phyloP scores from a whole-genome alignment of 2,888 invertebrate species.

The Ecdyonurus torrentis region DNA sequence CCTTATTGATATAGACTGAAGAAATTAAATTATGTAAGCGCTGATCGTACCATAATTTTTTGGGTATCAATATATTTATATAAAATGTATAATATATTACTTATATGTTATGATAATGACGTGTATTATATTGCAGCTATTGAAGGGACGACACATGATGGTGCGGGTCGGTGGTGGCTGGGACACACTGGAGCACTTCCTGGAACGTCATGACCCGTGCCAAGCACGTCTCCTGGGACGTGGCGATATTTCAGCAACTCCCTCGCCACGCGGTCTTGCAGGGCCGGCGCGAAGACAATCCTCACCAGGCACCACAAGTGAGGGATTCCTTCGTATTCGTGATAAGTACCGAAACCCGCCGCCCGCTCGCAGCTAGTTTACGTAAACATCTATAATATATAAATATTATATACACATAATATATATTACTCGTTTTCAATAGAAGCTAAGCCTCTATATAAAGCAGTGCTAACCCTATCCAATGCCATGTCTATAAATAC shows the following conservation, averaged over 20 bases:
- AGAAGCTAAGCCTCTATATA: too few species aligned
- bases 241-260: constrained; percentile 24
- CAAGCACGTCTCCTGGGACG: constrained; percentile 41
- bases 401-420: too few species aligned
- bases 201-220: constrained; percentile 74
- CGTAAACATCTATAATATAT: not conserved
- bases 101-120: too few species aligned
- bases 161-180: constrained; percentile 87
- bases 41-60: too few species aligned
- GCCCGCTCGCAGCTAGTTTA: constrained; percentile 23
- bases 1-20: too few species aligned
- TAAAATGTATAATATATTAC: too few species aligned
- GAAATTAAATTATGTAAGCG: too few species aligned
- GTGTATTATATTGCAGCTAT: constrained; percentile 45
- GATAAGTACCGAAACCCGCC: constrained; percentile 56
- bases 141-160: constrained; percentile 90
- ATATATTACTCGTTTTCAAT: too few species aligned
- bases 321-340: constrained; percentile 45
- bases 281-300: not conserved
- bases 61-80: too few species aligned
- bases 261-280: constrained; percentile 14
- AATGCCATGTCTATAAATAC: too few species aligned
- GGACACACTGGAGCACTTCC: constrained; percentile 86
- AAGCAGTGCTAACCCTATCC: too few species aligned
- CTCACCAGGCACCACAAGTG: constrained; percentile 25